Percentiles rank a stretch among this genome's conserved stretches.
These are phyloP conservation scores for Sebastes hubbsi DNA, from an alignment of 2,797 vertebrate genomes.

Conservation along the genomic window DNA sequence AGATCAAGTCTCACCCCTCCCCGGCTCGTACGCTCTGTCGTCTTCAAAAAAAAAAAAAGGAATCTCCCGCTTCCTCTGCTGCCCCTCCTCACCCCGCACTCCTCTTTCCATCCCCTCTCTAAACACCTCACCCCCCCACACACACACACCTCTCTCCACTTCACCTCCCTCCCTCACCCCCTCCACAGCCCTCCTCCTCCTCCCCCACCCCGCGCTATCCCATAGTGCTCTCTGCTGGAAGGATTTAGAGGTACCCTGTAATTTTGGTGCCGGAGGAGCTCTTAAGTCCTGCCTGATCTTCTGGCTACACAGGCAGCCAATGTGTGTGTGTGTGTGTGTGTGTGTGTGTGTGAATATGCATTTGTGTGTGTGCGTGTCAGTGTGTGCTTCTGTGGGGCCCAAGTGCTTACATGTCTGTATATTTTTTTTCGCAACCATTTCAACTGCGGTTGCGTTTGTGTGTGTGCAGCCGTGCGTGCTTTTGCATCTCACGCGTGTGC, in stretches of 20 bases:
- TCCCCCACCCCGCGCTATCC: constrained; percentile 46
- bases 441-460: constrained; percentile 20
- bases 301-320: constrained; percentile 60
- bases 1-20: constrained; percentile 74
- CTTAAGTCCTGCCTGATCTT: constrained; percentile 80
- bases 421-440: constrained; percentile 37
- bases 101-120: constrained; percentile 43
- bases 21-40: constrained; percentile 38
- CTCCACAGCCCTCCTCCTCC: not conserved
- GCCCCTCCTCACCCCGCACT: constrained; percentile 46
- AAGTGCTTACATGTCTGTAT: constrained; percentile 47
- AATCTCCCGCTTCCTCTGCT: constrained; percentile 64
- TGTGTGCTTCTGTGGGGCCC: constrained; percentile 31
- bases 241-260: constrained; percentile 83
- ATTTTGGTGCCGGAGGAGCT: constrained; percentile 79
- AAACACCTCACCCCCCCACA: constrained; percentile 26
- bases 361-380: not conserved
- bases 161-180: constrained; percentile 32
- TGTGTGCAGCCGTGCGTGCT: constrained; percentile 7
- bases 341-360: not conserved
- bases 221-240: constrained; percentile 80
- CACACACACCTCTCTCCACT: constrained; percentile 24
- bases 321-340: not conserved
- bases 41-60: constrained; percentile 49
- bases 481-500: not conserved